Base-by-base conservation (phyloP, 2,888 invertebrate genomes). In the Drosophila meridiana region DNA sequence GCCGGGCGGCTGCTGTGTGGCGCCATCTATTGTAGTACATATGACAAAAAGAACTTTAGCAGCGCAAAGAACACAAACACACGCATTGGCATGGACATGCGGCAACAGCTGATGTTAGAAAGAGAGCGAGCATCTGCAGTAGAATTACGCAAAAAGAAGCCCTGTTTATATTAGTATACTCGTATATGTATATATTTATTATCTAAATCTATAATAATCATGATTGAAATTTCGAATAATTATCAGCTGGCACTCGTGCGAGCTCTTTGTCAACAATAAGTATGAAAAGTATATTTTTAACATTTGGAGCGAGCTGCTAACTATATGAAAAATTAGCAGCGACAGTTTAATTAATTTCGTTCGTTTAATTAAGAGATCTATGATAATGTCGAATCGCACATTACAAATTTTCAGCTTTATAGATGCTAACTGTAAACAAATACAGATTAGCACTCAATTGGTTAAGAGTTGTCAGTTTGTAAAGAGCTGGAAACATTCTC, bases 1-100 rank as follows among this genome's bases (percentile, higher is more conserved):
- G 78, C 78, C 76, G 76, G 76, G 76, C 69, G 78, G 80, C 69
- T 80, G 80, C 73, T 76, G 72, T 26, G 58, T 78, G 78, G 78
- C 76, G 76, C 76, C 76, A 73, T 69, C 78, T 78, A 69, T 61
- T 55, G 78, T 28, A 32, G 50, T 48, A 26, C 67, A 32, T 1
- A 52, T 34, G 57, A 14, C 45, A 8, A 36, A 45, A 48, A 47
- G 32, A 67, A 68, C 47, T 34, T 50, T 13, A 20, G 26, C 47
- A 3, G 40, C 20, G 32, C 47, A 67, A 28, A 34, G 26, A 30
- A 59, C 9, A 59, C 14, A 5, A 8, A 38, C n/a, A 47, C 36
- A n/a, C 6, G 8, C 9, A 32, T 11, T 20, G 20, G 20, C 30
- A 28, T 13, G 26, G 9, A 28, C 14, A 26, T 13, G 26, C 57